Evolutionary conservation across 2,113 vertebrate species (phyloP).

Genomic region (Rhagologus leucostigma): DNA sequence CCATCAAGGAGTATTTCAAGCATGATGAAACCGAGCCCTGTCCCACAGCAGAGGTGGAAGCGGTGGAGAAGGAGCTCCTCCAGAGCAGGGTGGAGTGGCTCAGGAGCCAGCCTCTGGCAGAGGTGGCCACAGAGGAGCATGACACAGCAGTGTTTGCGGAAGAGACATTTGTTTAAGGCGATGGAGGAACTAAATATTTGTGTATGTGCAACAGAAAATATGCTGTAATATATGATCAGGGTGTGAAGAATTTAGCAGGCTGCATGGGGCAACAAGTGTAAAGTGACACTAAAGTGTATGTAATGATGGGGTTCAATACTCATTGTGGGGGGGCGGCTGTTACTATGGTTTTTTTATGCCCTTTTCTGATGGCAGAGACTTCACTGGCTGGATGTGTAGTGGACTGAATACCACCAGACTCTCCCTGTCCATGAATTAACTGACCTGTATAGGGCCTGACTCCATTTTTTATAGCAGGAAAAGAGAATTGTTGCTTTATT

Average conservation of each 20-base stretch:
- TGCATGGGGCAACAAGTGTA: neutral
- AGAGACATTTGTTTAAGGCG: conserved; percentile 63
- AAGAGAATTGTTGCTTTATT: neutral
- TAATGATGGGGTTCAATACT: neutral
- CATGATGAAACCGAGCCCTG: neutral
- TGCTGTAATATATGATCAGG: conserved; percentile 1
- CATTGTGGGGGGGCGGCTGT: neutral
- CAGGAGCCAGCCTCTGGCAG: neutral
- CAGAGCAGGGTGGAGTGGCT: conserved; percentile 56
- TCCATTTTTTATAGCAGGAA: neutral
- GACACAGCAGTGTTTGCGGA: neutral
- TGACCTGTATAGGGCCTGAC: neutral
- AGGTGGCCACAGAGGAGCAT: neutral
- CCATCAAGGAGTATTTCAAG: conserved; percentile 72
- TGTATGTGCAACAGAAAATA: neutral
- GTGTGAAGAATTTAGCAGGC: conserved; percentile 12
- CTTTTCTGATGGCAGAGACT: neutral
- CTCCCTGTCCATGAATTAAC: neutral
- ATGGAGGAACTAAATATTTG: neutral
- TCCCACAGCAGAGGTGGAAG: neutral
- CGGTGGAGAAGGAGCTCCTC: conserved; percentile 50
- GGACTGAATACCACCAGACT: neutral
- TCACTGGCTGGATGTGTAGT: neutral
- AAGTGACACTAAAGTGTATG: neutral
- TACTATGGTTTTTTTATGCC: neutral